A percentile compares a stretch with the other conserved stretches of the same genome.
These are phyloP conservation scores for Ctenosaura bakeri DNA, from an alignment of 2,797 vertebrate species.

Conservation along the genomic window DNA sequence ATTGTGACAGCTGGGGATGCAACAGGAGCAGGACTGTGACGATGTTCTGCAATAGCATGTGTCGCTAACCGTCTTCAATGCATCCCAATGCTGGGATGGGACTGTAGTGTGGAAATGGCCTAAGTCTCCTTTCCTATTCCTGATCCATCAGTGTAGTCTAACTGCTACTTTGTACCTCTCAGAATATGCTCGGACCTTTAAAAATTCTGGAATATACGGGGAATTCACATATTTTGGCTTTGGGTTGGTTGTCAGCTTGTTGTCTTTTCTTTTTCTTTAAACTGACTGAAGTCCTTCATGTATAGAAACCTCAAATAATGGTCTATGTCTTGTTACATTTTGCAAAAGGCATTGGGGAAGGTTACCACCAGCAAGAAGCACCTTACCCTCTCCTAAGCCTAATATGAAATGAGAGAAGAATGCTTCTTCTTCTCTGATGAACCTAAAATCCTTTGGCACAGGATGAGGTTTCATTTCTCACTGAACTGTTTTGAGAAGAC, in stretches of 20 bases:
- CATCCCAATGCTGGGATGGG: too few relatives aligned
- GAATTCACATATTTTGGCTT: background rate
- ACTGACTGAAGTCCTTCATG: background rate
- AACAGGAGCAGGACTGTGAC: too few relatives aligned
- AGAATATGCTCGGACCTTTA: background rate
- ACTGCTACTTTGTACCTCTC: background rate
- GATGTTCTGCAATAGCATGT: too few relatives aligned
- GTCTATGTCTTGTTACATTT: background rate
- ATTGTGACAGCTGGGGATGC: too few relatives aligned
- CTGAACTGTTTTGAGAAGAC: background rate
- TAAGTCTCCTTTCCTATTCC: too few relatives aligned
- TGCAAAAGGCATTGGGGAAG: background rate
- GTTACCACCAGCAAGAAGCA: background rate
- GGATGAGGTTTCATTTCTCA: background rate
- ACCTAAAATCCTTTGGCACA: background rate
- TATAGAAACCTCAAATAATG: background rate
- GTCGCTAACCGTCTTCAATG: too few relatives aligned
- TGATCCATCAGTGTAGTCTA: background rate
- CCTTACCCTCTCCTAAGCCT: background rate
- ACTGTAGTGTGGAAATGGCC: too few relatives aligned
- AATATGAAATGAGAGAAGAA: background rate
- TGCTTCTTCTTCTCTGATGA: background rate
- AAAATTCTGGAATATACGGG: background rate
- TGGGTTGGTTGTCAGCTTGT: background rate
- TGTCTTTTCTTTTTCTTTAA: background rate